These are phyloP conservation scores for Arvicanthis niloticus DNA, from an alignment of 2,113 vertebrate species.

Conservation along the genomic window DNA sequence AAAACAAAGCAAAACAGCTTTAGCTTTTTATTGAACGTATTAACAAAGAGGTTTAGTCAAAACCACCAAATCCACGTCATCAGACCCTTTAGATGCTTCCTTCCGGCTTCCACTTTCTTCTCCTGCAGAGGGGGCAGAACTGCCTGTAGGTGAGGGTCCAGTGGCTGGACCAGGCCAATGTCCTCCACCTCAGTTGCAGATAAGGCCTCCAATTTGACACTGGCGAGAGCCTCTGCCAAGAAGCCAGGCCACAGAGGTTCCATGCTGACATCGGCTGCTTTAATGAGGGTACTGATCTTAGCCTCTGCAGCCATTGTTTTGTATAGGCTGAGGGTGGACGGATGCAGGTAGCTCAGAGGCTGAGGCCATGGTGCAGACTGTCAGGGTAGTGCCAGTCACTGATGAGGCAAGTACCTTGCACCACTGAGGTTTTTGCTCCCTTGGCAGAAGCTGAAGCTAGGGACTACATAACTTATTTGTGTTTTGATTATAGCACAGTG, in stretches of 20 bases:
- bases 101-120: neutral
- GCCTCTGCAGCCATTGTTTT: neutral
- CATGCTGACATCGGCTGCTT: neutral
- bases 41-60: neutral
- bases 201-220: neutral
- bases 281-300: neutral
- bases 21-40: neutral
- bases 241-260: neutral
- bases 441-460: neutral
- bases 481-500: neutral
- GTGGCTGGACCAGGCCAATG: neutral
- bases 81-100: neutral
- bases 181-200: neutral
- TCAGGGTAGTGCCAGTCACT: neutral
- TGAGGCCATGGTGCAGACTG: neutral
- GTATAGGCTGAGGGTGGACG: neutral
- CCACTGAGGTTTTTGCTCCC: neutral
- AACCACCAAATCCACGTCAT: neutral
- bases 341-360: neutral
- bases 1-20: neutral
- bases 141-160: neutral
- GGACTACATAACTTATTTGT: neutral
- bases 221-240: neutral
- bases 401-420: neutral
- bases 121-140: neutral